Evolutionary conservation across 2,888 invertebrate genomes (phyloP), one percentile per base, ranked within the genome.

Genomic region (Argyresthia albistria): DNA sequence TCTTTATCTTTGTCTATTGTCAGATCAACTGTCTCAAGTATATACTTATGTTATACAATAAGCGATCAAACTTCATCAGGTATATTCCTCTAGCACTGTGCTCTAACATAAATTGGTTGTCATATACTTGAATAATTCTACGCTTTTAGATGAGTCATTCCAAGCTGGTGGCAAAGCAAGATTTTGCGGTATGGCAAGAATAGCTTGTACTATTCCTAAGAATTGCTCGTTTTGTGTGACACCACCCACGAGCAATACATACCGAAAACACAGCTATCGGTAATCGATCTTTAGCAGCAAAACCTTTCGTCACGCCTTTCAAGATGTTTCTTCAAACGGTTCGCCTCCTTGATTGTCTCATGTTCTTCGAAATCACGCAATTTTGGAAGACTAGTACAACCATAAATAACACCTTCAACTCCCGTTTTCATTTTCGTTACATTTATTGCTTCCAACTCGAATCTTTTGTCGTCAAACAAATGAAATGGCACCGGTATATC

Each of bases 341-440:
- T 48, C 48, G 36, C 37, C 48, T 37, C 15, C 37, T 37, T n/a
- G 8, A 8, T 48, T 42, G 43, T 43, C 43, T 50, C 9, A 42
- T 42, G 42, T 50, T 50, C 50, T 39, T 35, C 35, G 50, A 50
- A 50, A 50, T 50, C 50, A 47, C 52, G 52, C 52, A 52, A 52
- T 46, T 52, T 50, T 37, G 14, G 12, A 36, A 35, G 45, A 51
- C 39, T 14, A 15, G n/a, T 51, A 10, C 14, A 12, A 36, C 45
- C 51, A 51, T 51, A 51, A 51, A 51, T 48, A 14, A 35, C 12
- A 48, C 9, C 35, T 25, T 15, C 46, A 43, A 49, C 53, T 53
- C 50, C 53, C 50, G 53, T 53, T 53, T 53, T 53, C 53, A n/a
- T 9, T 49, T 53, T 53, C 53, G 53, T 53, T 50, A 53, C 47